Evolutionary conservation across 2,888 invertebrate genomes (phyloP), one percentile per base, ranked within the genome.

Genomic region (Drosophila melanocephala): DNA sequence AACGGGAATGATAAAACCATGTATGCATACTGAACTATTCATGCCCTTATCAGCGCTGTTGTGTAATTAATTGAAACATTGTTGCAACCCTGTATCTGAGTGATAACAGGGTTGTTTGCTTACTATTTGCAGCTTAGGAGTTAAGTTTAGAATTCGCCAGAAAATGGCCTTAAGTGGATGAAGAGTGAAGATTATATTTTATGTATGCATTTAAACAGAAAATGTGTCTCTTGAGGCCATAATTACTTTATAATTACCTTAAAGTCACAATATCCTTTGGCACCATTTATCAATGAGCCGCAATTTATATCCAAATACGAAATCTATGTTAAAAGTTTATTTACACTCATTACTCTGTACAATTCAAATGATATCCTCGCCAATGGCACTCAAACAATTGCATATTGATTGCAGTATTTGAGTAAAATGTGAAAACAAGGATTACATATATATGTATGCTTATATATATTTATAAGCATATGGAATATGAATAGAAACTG

Each of bases 391-490:
- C 42, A 32, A 67, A 37, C 61, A 58, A 59, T 63, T 64, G 59
- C 47, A 71, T 53, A 57, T 75, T 63, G 52, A 75, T 73, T 67
- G 60, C 50, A 44, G 37, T 61, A 32, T 19, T 42, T 30, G 56
- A 32, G 16, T 26, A 39, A 68, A 68, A 56, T 59, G 69, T 44
- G 53, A 53, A 64, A 53, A 39, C 47, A 55, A 64, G 37, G 19
- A 30, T 16, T 37, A 47, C 1, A 26, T 22, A 37, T 14, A 30
- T n/a, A 35, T 16, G n/a, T 28, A 14, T 7, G 22, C 26, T 1
- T 5, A 19, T 1, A 52, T 9, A 33, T 14, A n/a, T 7, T 9
- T 4, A 42, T 35, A 22, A 12, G 22, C 14, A 30, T 12, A 14
- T 12, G 42, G 30, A n/a, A 22, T 16, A 12, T 26, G 32, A 39